Evolutionary conservation across 2,113 vertebrate genomes (phyloP), one percentile per base, ranked within the genome.

Genomic region (Tragulus kanchil): DNA sequence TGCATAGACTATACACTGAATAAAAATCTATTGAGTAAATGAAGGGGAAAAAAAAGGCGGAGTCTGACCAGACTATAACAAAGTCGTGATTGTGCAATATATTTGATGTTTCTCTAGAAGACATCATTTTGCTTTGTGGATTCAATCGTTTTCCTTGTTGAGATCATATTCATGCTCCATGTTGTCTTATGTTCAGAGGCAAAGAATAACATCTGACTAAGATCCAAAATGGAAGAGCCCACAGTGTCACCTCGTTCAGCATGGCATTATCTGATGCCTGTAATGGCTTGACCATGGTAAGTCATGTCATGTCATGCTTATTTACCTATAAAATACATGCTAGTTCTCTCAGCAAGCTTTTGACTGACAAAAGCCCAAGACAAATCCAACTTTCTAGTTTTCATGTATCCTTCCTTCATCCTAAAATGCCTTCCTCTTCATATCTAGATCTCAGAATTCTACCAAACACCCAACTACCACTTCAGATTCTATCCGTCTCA

Each of bases 91-190:
- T 52, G 42, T 67, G 23, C 23, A 28, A 14, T 1, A 28, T 26
- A 6, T 75, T 61, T 92, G 77, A n/a, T 77, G 36, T 93, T 96
- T 96, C 61, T 67, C 61, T 21, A 42, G 75, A 83, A 64, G 71
- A 3, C 16, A 54, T 36, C 25, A 54, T 79, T 93, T 94, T 87
- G 16, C 17, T 67, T 85, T 65, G 12, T 42, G 59, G 78, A 58
- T 64, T 93, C 42, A 45, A 1, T 52, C 31, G 8, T 79, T 77
- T 71, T 85, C 45, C 28, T 89, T 50, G 8, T 59, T 89, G n/a
- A 81, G 65, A 42, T 81, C 71, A 82, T 6, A 31, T 1, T 26
- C 6, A 0, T 23, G n/a, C 5, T 88, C 21, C 23, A 11, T 84
- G 58, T 59, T 83, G 36, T 75, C 96, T 1, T 85, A 5, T 50